Conservation (phyloP, 2,113 vertebrate species). For the Lampris incognitus region DNA sequence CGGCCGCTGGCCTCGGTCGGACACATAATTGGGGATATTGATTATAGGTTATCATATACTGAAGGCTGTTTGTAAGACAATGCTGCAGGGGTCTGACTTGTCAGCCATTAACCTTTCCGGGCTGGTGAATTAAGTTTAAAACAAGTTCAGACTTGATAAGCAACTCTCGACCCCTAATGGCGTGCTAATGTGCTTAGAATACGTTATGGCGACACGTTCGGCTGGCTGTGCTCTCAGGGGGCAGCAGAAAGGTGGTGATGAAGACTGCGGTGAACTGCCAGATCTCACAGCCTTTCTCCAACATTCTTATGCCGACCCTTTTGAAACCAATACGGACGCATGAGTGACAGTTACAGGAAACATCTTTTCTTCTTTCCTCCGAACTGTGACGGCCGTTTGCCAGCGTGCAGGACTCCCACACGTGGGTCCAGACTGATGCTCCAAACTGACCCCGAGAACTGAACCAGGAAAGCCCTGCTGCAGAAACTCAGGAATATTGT, state of each 20-base stretch:
- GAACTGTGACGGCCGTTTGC: constrained; percentile 37
- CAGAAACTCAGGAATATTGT: not conserved
- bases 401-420: constrained; percentile 43
- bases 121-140: constrained; percentile 83
- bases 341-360: constrained; percentile 74
- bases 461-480: not conserved
- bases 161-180: constrained; percentile 72
- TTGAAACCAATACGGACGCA: constrained; percentile 60
- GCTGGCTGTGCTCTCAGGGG: constrained; percentile 14
- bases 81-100: constrained; percentile 85
- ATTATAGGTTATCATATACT: constrained; percentile 89
- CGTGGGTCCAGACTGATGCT: constrained; percentile 61
- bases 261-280: constrained; percentile 2
- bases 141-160: constrained; percentile 80
- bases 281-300: constrained; percentile 25
- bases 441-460: constrained; percentile 19
- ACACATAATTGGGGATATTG: constrained; percentile 87
- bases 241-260: too few relatives aligned
- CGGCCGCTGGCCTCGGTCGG: constrained; percentile 79
- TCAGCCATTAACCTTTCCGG: constrained; percentile 85
- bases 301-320: constrained; percentile 57
- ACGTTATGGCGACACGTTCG: constrained; percentile 17
- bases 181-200: constrained; percentile 70
- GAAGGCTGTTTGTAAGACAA: constrained; percentile 85
- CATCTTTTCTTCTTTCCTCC: constrained; percentile 54